Base-by-base conservation (phyloP, 2,797 vertebrate genomes). In the Cyprinella venusta region DNA sequence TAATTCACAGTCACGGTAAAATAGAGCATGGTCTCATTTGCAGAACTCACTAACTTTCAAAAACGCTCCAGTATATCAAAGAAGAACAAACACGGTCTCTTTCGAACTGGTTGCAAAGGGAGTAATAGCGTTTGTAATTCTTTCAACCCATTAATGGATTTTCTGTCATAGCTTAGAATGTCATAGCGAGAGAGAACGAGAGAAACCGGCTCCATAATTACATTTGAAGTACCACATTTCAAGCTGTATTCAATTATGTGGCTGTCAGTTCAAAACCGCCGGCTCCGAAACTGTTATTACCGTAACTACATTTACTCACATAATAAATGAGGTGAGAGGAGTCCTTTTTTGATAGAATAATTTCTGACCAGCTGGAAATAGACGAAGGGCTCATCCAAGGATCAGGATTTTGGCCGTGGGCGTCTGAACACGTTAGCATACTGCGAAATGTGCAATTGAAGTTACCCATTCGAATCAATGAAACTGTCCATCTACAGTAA, bases 191-290 rank as follows among this genome's bases (percentile, higher is more conserved):
- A 36, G 26, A 68, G 52, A 52, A 64, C 48, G 70, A 81, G 75
- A 82, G 74, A 80, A 76, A 79, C 72, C 33, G 64, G 65, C 79
- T 71, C 75, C 71, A 48, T 84, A 86, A 87, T 88, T 87, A 83
- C 64, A 78, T 84, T 81, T 86, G 81, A 84, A 87, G 87, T 86
- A 77, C 84, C 82, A 84, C 86, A 84, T 87, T 86, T 88, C 79
- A 86, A 87, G 77, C 52, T 67, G 26, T 82, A 84, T 88, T 86
- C 82, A 87, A 84, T 87, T 87, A 84, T 84, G 76, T 82, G 70
- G 79, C 76, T 84, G 86, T 84, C 84, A 84, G 79, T 85, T 52
- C 75, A 84, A 70, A 81, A 80, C 74, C 76, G 80, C 68, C 64
- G 1, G 42, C 48, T 76, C 52, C 69, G 63, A 50, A 83, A 85